Conservation (phyloP, 2,888 invertebrate species). For the Hyppa rectilinea region DNA sequence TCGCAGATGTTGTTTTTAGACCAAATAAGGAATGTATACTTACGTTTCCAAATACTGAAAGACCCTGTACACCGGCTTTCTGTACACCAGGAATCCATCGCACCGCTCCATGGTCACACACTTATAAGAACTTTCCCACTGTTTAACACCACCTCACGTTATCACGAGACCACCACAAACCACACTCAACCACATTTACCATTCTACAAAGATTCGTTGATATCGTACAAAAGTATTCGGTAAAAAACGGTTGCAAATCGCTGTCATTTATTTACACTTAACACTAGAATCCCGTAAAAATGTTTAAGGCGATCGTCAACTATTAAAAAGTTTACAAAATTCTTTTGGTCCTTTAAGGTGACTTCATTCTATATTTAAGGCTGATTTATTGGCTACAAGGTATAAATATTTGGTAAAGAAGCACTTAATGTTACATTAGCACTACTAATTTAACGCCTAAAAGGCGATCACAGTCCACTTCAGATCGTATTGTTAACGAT, state of each 20-base stretch:
- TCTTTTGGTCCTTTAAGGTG: conserved; percentile 88
- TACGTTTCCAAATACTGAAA: conserved; percentile 96
- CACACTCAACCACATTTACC: conserved; percentile 46
- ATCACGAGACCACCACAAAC: conserved; percentile 69
- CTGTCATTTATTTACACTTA: conserved; percentile 66
- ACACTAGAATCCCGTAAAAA: conserved; percentile 78
- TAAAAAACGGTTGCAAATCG: conserved; percentile 63
- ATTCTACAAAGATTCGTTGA: conserved; percentile 59
- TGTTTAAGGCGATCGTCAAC: conserved; percentile 82
- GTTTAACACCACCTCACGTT: conserved; percentile 69
- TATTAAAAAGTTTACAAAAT: conserved; percentile 84
- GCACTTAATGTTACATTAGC: conserved; percentile 78
- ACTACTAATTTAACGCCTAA: conserved; percentile 82
- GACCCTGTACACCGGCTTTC: conserved; percentile 95
- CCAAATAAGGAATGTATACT: conserved; percentile 81
- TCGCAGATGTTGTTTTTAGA: neutral
- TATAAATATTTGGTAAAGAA: conserved; percentile 83
- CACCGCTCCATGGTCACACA: conserved; percentile 93
- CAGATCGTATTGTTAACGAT: conserved; percentile 61
- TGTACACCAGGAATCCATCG: conserved; percentile 95
- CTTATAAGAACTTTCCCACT: conserved; percentile 63
- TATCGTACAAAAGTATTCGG: conserved; percentile 54
- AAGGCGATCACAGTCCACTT: conserved; percentile 85
- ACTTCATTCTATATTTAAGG: conserved; percentile 82
- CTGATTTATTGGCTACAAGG: conserved; percentile 79